Percentiles rank a stretch among this genome's conserved stretches.
Conservation (phyloP, 2,797 vertebrate species). For the Pelobates cultripes region DNA sequence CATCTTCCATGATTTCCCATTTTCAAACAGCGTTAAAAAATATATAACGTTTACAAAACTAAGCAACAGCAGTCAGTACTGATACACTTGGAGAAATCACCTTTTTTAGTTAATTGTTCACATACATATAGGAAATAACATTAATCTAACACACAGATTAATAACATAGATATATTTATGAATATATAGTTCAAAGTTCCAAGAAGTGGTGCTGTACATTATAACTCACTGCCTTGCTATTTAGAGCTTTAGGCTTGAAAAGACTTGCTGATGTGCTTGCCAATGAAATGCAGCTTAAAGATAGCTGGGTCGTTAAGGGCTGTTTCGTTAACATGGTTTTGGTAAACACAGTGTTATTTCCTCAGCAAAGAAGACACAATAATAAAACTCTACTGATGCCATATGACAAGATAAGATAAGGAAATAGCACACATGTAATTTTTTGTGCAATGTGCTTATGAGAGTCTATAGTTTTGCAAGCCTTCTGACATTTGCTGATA, state of each 20-base stretch:
- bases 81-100: not conserved
- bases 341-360: constrained; percentile 1
- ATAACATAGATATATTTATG: too few relatives aligned
- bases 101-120: not conserved
- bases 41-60: not conserved
- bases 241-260: not conserved
- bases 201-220: not conserved
- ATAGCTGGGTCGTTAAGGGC: not conserved
- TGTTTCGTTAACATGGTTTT: not conserved
- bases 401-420: constrained; percentile 14
- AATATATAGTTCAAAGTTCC: not conserved
- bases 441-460: not conserved
- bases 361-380: not conserved
- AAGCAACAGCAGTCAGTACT: not conserved
- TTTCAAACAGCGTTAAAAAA: not conserved
- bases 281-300: not conserved
- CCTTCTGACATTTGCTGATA: constrained; percentile 14
- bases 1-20: not conserved
- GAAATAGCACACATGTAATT: constrained; percentile 6
- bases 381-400: constrained; percentile 1
- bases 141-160: too few relatives aligned
- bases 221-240: not conserved
- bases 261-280: not conserved
- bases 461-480: constrained; percentile 1
- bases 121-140: not conserved